These are phyloP conservation scores for Lutraria lutraria DNA, from an alignment of 2,888 invertebrate genomes.

Conservation along the genomic window DNA sequence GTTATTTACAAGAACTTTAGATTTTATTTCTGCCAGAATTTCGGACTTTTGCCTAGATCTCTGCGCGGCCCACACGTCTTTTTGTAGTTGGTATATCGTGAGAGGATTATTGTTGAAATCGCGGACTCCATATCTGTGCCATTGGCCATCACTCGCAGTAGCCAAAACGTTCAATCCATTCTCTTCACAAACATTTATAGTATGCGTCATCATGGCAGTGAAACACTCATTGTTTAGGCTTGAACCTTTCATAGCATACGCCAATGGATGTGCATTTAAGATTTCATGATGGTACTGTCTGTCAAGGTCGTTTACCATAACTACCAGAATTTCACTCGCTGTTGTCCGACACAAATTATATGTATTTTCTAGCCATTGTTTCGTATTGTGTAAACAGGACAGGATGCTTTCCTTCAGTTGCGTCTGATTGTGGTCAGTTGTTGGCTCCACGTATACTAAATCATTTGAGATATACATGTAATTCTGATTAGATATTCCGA, in stretches of 20 bases:
- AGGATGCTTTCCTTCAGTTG: too few relatives aligned
- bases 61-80: conserved; percentile 34
- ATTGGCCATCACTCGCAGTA: conserved; percentile 53
- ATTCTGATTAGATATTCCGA: too few relatives aligned
- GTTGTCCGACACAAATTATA: conserved; percentile 27
- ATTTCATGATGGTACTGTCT: conserved; percentile 40
- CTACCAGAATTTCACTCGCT: conserved; percentile 48
- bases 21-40: conserved; percentile 22
- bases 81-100: conserved; percentile 37
- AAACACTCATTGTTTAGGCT: conserved; percentile 35
- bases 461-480: too few relatives aligned
- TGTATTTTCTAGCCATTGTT: conserved; percentile 30
- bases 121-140: conserved; percentile 51
- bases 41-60: neutral
- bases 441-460: too few relatives aligned
- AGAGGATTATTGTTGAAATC: conserved; percentile 30
- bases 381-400: neutral
- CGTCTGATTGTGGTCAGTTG: too few relatives aligned
- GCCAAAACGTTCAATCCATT: conserved; percentile 38
- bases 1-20: neutral
- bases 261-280: conserved; percentile 49
- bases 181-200: conserved; percentile 36
- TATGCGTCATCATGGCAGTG: conserved; percentile 27
- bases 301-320: conserved; percentile 46
- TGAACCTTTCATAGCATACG: conserved; percentile 54